Base-by-base conservation (phyloP, 2,113 vertebrate species). In the Melanotaenia duboulayi region DNA sequence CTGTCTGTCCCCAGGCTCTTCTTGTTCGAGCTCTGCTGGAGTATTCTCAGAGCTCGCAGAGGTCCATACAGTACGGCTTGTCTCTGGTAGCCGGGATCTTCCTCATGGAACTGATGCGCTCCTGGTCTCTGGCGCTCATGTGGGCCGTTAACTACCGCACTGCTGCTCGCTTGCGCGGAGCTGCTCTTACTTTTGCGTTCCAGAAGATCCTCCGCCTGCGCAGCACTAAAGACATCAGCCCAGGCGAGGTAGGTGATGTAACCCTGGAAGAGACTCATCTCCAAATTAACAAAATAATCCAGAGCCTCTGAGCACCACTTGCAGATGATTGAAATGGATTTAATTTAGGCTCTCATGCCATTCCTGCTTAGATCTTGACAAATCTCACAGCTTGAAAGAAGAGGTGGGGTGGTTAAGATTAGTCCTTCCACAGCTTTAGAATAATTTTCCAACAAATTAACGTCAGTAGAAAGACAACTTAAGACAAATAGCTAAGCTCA, bases 91-190 rank as follows among this genome's bases (percentile, higher is more conserved):
- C 71, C 0, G 94, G 94, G 42, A 89, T 95, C 69, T 94, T 94
- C 82, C 80, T 91, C 57, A 89, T 78, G 73, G 95, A 95, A 66
- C 68, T 95, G 68, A 84, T 90, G 12, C 94, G 93, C 69, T 95
- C 95, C 57, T 95, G 94, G 94, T 92, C 92, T 49, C 62, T 95
- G 81, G 92, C 91, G 11, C 86, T 95, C 42, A 92, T 93, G 88
- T 95, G 94, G 94, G 91, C 94, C 10, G 74, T 95, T 81, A 95
- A 92, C 91, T 95, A 94, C 81, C 94, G 94, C 73, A 95, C 95
- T 0, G 94, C 93, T 9, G 74, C 94, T 24, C 94, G 95, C 22
- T 89, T 95, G 51, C 85, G 94, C 4, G 95, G 94, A 58, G 95
- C 94, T 1, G 89, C 91, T 9, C 94, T 95, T 22, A 89, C 91